Conservation (phyloP, 2,888 invertebrate species). For the Aradus depressus region DNA sequence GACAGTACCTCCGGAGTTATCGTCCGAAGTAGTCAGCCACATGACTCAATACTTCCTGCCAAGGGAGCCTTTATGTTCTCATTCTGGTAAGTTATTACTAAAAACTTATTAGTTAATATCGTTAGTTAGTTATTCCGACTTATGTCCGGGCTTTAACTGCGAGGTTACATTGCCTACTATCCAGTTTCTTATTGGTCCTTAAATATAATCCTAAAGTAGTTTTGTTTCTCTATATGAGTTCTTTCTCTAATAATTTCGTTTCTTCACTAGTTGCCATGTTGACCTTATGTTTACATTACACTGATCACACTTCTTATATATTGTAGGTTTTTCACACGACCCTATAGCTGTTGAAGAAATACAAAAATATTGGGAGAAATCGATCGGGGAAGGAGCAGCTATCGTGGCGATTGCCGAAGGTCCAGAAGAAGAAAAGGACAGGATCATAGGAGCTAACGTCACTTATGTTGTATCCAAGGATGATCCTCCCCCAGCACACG, state of each 20-base stretch:
- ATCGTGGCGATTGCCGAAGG: constrained; percentile 8
- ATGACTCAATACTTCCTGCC: constrained; percentile 21
- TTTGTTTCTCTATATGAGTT: no score
- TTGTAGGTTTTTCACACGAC: background rate
- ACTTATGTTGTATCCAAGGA: no score
- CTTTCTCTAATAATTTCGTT: no score
- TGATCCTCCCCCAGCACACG: no score
- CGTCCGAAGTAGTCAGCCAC: constrained; percentile 14
- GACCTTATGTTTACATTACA: background rate
- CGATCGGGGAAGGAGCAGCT: background rate
- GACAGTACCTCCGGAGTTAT: constrained; percentile 13
- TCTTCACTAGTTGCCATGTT: background rate
- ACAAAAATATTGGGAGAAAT: background rate
- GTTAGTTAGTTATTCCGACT: background rate
- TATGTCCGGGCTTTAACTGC: background rate
- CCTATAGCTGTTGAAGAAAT: background rate
- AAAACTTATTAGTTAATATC: background rate
- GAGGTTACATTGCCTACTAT: background rate
- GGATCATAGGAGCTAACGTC: constrained; percentile 7
- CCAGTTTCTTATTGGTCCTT: no score
- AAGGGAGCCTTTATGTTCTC: constrained; percentile 19
- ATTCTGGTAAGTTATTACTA: constrained; percentile 11
- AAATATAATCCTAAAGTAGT: no score
- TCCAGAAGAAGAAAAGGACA: background rate
- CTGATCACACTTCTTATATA: background rate